Percentiles rank a stretch among this genome's conserved stretches.
Conservation (phyloP, 2,113 vertebrate genomes). For the Orcinus orca region DNA sequence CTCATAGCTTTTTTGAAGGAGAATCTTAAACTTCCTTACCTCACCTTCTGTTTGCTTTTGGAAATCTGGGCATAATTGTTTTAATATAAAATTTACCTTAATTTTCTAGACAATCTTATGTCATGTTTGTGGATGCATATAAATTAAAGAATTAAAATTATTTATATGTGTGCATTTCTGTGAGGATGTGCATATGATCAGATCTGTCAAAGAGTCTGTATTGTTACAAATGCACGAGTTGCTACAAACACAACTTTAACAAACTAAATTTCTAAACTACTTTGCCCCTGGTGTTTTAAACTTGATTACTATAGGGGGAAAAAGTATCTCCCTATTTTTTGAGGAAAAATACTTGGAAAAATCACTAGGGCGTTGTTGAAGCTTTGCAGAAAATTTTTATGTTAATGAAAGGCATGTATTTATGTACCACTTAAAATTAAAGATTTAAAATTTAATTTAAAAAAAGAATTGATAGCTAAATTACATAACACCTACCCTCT, state of each 20-base stretch:
- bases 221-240: conserved; percentile 19
- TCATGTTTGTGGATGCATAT: not conserved
- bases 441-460: not conserved
- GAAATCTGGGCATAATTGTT: not conserved
- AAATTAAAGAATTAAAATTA: conserved; percentile 19
- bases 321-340: not conserved
- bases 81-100: conserved; percentile 18
- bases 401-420: not conserved
- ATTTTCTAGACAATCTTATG: conserved; percentile 31
- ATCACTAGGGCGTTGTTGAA: not conserved
- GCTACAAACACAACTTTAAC: not conserved
- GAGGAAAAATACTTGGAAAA: conserved; percentile 17
- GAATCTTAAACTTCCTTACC: not conserved
- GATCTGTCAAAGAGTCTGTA: not conserved
- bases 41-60: conserved; percentile 42
- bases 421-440: not conserved
- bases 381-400: not conserved
- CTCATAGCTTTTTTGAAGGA: not conserved
- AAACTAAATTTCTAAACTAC: not conserved
- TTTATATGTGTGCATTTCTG: not conserved
- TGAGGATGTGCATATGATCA: not conserved
- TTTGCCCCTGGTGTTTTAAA: not conserved
- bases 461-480: not conserved
- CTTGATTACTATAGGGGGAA: not conserved
- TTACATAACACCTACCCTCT: not conserved